Conservation (phyloP, 1,140 invertebrate genomes). For the Camponotus vicinus region DNA sequence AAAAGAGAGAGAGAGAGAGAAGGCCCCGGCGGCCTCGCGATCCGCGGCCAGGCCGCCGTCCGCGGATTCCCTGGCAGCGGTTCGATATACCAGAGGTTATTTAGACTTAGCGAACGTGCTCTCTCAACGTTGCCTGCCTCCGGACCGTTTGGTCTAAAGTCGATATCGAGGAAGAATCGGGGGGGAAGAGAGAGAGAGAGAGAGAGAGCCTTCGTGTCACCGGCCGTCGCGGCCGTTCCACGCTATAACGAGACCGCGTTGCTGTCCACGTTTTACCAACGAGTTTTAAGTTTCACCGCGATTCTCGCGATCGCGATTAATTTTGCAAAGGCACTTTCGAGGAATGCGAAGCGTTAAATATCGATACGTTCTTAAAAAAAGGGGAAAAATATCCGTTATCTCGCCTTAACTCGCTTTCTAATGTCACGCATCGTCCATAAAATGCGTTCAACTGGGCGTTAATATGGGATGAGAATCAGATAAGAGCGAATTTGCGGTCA, state of each 20-base stretch:
- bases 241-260: conserved; percentile 35
- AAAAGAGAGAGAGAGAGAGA: conserved; percentile 29
- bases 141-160: conserved; percentile 38
- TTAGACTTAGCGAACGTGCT: conserved; percentile 61
- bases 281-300: conserved; percentile 4
- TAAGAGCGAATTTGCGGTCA: background rate
- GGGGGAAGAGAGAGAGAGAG: background rate
- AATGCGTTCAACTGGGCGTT: background rate
- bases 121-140: conserved; percentile 39
- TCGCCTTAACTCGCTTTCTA: background rate
- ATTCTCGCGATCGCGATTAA: conserved; percentile 1
- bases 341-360: background rate
- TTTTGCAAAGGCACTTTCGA: background rate
- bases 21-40: conserved; percentile 72
- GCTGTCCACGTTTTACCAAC: conserved; percentile 24
- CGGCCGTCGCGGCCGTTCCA: conserved; percentile 26
- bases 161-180: conserved; percentile 51
- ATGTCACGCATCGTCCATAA: background rate
- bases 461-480: background rate
- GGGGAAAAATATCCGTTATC: background rate
- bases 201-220: conserved; percentile 17
- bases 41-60: conserved; percentile 41
- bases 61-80: conserved; percentile 73
- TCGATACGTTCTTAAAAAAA: background rate
- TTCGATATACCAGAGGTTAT: conserved; percentile 74